phyloP scores from a whole-genome alignment of 2,797 vertebrate genomes.

The Malacoctenus gilli region DNA sequence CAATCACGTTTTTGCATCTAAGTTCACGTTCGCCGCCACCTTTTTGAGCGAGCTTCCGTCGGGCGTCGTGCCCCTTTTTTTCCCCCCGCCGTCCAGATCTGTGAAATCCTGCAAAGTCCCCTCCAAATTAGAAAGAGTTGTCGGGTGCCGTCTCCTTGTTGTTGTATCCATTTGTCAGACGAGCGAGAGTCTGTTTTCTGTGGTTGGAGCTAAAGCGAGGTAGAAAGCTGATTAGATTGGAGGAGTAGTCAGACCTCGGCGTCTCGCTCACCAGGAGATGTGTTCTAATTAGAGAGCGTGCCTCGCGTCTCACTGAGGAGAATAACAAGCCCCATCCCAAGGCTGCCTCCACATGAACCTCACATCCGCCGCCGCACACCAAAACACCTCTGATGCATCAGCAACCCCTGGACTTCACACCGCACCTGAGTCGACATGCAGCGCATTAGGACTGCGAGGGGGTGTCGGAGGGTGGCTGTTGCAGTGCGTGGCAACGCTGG shows the following conservation, averaged over 20 bases:
- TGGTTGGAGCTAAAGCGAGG: conserved; percentile 52
- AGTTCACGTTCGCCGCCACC: conserved; percentile 24
- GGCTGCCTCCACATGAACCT: conserved; percentile 55
- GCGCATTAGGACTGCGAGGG: conserved; percentile 37
- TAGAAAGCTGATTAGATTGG: conserved; percentile 66
- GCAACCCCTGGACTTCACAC: conserved; percentile 49
- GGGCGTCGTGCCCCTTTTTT: conserved; percentile 28
- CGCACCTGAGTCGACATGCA: conserved; percentile 50
- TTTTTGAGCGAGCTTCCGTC: conserved; percentile 34
- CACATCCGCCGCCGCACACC: conserved; percentile 43
- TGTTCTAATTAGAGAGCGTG: conserved; percentile 74
- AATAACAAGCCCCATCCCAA: conserved; percentile 71
- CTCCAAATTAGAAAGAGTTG: conserved; percentile 60
- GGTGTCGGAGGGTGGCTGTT: too few relatives aligned
- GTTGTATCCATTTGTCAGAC: conserved; percentile 63
- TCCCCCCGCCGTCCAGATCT: conserved; percentile 50
- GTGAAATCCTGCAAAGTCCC: conserved; percentile 49
- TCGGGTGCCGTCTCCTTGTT: conserved; percentile 55
- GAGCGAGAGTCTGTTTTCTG: conserved; percentile 45
- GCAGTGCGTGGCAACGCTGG: conserved; percentile 13
- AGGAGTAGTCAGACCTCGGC: conserved; percentile 60
- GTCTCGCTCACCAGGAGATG: conserved; percentile 73
- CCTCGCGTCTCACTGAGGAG: conserved; percentile 63
- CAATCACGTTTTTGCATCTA: conserved; percentile 19
- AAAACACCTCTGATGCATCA: conserved; percentile 55